Percentiles rank a stretch among this genome's conserved stretches.
Conservation (phyloP, 2,797 vertebrate species). For the Syngnathus acus region DNA sequence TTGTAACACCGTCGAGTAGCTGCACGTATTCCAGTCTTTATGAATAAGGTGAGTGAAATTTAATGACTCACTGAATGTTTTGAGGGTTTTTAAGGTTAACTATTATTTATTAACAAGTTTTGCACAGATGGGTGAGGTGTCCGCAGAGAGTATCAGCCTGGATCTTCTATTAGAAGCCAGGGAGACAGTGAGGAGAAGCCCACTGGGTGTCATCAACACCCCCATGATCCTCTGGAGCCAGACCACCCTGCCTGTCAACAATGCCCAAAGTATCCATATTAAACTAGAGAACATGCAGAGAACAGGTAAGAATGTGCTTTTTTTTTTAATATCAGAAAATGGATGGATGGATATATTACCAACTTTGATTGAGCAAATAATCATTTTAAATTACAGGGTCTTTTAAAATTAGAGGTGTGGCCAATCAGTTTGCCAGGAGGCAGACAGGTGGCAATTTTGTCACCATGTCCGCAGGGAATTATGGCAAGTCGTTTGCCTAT, state of each 20-base stretch:
- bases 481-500: slow-evolving; percentile 73
- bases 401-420: slow-evolving; percentile 76
- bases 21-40: background rate
- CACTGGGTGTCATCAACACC: slow-evolving; percentile 69
- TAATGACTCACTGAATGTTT: background rate
- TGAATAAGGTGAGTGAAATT: background rate
- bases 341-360: no score
- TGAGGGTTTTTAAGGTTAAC: background rate
- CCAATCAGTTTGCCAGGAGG: slow-evolving; percentile 70
- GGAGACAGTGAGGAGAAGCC: slow-evolving; percentile 62
- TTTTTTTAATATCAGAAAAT: no score
- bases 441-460: slow-evolving; percentile 55
- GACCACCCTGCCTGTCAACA: slow-evolving; percentile 55
- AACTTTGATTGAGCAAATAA: background rate
- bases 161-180: slow-evolving; percentile 60
- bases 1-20: slow-evolving; percentile 1
- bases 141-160: slow-evolving; percentile 53
- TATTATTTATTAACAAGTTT: background rate
- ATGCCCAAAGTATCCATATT: slow-evolving; percentile 54
- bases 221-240: slow-evolving; percentile 65
- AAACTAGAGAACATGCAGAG: slow-evolving; percentile 78
- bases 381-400: slow-evolving; percentile 55
- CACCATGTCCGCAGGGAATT: slow-evolving; percentile 77
- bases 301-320: slow-evolving; percentile 49
- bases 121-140: slow-evolving; percentile 52